These are phyloP conservation scores for Gila orcuttii DNA, from an alignment of 2,113 vertebrate species.

Conservation along the genomic window DNA sequence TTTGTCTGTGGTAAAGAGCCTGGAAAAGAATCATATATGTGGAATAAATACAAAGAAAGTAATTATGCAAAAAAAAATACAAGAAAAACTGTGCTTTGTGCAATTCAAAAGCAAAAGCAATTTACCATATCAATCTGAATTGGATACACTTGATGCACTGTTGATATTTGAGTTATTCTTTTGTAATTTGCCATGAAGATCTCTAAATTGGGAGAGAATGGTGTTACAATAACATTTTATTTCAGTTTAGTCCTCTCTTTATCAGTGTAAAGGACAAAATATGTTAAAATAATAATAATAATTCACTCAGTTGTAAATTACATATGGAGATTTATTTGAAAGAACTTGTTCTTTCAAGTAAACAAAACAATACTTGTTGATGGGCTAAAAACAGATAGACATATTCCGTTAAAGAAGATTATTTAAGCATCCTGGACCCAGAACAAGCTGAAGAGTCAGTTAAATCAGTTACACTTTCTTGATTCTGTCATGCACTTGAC, in stretches of 20 bases:
- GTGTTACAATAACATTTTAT: conserved; percentile 25
- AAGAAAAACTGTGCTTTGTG: not conserved
- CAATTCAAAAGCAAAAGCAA: conserved; percentile 21
- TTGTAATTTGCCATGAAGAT: conserved; percentile 48
- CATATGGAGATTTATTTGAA: not conserved
- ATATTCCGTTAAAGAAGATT: not conserved
- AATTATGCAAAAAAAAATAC: not conserved
- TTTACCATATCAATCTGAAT: conserved; percentile 47
- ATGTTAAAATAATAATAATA: not conserved
- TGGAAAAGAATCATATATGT: not conserved
- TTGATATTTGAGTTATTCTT: conserved; percentile 53
- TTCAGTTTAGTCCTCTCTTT: not conserved
- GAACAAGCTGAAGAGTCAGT: no score
- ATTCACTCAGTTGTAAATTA: not conserved
- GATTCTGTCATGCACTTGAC: not conserved
- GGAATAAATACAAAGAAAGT: not conserved
- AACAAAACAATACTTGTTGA: not conserved
- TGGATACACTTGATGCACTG: conserved; percentile 56
- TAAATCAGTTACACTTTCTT: not conserved
- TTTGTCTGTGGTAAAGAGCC: not conserved
- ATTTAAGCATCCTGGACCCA: no score
- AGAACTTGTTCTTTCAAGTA: not conserved
- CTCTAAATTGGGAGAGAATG: conserved; percentile 48
- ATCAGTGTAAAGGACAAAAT: not conserved
- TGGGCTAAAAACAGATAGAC: not conserved